Percentiles rank a stretch among this genome's conserved stretches.
Conservation (phyloP, 2,888 invertebrate species). For the Sphinx pinastri region DNA sequence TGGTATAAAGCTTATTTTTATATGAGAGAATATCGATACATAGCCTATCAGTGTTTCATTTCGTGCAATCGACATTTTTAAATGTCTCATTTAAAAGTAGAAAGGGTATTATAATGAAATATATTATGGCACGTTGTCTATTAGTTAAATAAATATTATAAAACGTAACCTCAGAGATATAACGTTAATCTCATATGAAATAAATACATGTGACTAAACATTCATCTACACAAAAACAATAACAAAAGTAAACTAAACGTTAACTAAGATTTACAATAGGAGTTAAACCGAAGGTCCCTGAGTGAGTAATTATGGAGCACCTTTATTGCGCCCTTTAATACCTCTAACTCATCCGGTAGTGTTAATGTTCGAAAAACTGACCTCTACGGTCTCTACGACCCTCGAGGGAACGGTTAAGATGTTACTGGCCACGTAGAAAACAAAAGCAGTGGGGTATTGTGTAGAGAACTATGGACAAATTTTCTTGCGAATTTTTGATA, state of each 20-base stretch:
- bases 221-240: background rate
- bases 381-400: slow-evolving; percentile 70
- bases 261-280: slow-evolving; percentile 36
- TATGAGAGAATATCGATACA: background rate
- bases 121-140: no score
- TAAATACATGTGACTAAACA: background rate
- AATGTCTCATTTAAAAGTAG: no score
- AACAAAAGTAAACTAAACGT: slow-evolving; percentile 27
- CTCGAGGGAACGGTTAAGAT: slow-evolving; percentile 70
- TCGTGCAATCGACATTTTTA: no score
- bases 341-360: slow-evolving; percentile 70
- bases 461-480: background rate
- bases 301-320: slow-evolving; percentile 76
- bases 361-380: slow-evolving; percentile 82
- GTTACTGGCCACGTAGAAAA: slow-evolving; percentile 35
- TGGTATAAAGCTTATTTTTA: background rate
- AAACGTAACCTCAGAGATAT: no score
- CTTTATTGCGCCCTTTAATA: slow-evolving; percentile 75
- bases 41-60: background rate
- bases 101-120: no score
- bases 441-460: background rate
- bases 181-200: no score
- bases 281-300: slow-evolving; percentile 63
- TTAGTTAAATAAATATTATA: no score
- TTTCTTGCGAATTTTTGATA: background rate